Conservation (phyloP, 2,888 invertebrate genomes). For the Xestia ashworthii region DNA sequence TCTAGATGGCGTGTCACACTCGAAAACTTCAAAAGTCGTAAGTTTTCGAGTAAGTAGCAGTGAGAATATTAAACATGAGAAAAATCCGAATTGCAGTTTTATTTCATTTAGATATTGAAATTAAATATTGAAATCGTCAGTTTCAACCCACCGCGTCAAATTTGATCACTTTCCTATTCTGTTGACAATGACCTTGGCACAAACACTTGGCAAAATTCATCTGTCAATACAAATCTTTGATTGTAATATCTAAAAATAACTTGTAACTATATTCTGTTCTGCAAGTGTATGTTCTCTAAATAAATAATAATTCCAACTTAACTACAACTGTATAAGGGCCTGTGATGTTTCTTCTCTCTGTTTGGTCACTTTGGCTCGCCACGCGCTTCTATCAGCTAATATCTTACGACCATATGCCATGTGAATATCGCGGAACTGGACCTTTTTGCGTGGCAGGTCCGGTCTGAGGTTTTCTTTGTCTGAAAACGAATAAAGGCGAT, state of each 20-base stretch:
- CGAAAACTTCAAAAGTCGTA: no score
- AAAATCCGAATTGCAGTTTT: not conserved
- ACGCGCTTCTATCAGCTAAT: slow-evolving; percentile 92
- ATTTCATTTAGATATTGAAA: not conserved
- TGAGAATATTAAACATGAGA: not conserved
- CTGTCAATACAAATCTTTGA: not conserved
- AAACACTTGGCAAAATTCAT: not conserved
- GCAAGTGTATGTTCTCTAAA: slow-evolving; percentile 1
- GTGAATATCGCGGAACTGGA: slow-evolving; percentile 93
- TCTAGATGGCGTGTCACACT: no score
- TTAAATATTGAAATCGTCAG: not conserved
- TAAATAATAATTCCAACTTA: slow-evolving; percentile 1
- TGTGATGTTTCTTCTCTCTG: slow-evolving; percentile 68
- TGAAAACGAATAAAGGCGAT: slow-evolving; percentile 60
- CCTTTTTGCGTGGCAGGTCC: slow-evolving; percentile 88
- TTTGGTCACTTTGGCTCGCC: slow-evolving; percentile 90
- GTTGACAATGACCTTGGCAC: not conserved
- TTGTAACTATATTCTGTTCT: not conserved
- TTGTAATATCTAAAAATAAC: slow-evolving; percentile 7
- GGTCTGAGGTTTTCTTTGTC: slow-evolving; percentile 84
- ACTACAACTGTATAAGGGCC: slow-evolving; percentile 81
- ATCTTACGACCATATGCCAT: slow-evolving; percentile 93
- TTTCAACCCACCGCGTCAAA: not conserved
- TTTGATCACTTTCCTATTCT: not conserved
- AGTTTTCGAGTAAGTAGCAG: no score